A percentile compares a stretch with the other conserved stretches of the same genome.
phyloP scores from a whole-genome alignment of 2,797 vertebrate species.

The Percopsis omiscomaycus region DNA sequence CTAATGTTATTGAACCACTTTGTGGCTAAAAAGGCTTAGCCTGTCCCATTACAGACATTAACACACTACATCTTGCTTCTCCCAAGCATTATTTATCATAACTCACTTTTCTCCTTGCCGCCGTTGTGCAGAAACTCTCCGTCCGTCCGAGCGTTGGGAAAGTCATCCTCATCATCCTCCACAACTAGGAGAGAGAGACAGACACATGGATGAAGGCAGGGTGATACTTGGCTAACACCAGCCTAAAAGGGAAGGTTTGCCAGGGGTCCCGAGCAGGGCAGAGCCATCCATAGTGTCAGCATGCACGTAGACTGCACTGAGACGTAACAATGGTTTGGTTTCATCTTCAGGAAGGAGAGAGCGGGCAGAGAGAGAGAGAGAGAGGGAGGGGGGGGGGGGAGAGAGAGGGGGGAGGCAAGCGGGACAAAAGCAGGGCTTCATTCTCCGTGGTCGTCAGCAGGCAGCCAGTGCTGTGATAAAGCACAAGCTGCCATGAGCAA shows the following conservation, averaged over 20 bases:
- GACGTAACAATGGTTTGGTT: conserved; percentile 69
- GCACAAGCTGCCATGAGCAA: conserved; percentile 38
- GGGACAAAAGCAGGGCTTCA: conserved; percentile 68
- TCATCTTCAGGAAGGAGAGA: conserved; percentile 55
- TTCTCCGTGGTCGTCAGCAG: conserved; percentile 38
- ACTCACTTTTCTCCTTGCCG: conserved; percentile 94
- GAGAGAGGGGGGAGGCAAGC: conserved; percentile 35
- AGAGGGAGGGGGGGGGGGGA: conserved; percentile 7
- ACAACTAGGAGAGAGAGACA: conserved; percentile 77
- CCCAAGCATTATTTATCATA: neutral
- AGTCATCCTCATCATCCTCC: conserved; percentile 96
- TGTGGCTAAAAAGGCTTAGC: neutral
- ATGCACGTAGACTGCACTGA: conserved; percentile 46
- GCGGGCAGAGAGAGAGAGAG: conserved; percentile 6
- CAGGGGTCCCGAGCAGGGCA: conserved; percentile 8
- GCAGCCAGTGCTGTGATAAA: conserved; percentile 18
- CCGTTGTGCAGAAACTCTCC: conserved; percentile 88
- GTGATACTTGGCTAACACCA: neutral
- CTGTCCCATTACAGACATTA: neutral
- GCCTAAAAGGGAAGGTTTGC: conserved; percentile 2
- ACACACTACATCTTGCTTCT: neutral
- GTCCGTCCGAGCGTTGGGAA: conserved; percentile 84
- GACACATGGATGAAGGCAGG: conserved; percentile 7
- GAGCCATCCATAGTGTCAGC: conserved; percentile 12
- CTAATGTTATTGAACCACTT: too few species aligned